Conservation (phyloP, 1,140 invertebrate species). For the Danaus plexippus region DNA sequence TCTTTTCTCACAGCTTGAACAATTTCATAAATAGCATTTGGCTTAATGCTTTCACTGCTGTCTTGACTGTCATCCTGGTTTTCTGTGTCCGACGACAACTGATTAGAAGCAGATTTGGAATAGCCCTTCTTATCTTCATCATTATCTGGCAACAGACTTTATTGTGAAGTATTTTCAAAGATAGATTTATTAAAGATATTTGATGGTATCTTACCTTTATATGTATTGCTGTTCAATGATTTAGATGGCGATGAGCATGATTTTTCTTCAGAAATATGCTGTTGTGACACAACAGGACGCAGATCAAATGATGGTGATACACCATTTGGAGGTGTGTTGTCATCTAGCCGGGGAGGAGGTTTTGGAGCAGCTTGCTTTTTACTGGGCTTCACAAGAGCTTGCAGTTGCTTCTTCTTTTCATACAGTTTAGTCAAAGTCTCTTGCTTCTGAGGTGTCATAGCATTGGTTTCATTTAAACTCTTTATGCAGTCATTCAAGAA, state of each 20-base stretch:
- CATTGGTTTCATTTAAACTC: constrained; percentile 72
- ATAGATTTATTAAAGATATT: constrained; percentile 5
- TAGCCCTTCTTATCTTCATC: constrained; percentile 34
- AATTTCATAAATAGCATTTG: constrained; percentile 79
- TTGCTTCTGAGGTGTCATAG: constrained; percentile 73
- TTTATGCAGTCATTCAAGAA: constrained; percentile 80
- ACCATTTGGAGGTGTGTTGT: constrained; percentile 58
- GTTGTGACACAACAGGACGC: constrained; percentile 55
- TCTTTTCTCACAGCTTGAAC: constrained; percentile 84
- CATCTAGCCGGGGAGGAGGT: constrained; percentile 53
- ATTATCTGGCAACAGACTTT: constrained; percentile 23
- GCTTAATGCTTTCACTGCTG: constrained; percentile 62
- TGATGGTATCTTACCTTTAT: constrained; percentile 31
- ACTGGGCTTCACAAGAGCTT: constrained; percentile 36
- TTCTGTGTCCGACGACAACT: constrained; percentile 59
- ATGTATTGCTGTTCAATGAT: constrained; percentile 26
- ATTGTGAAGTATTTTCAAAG: neutral
- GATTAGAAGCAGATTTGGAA: constrained; percentile 41
- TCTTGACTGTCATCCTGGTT: constrained; percentile 64
- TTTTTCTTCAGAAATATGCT: constrained; percentile 52
- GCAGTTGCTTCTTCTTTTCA: constrained; percentile 75
- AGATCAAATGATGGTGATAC: constrained; percentile 63
- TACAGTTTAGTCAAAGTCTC: constrained; percentile 75
- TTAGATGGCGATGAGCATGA: constrained; percentile 45
- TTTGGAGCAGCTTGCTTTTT: constrained; percentile 58